Conservation (phyloP, 2,797 vertebrate genomes). For the Fistularia commersonii region DNA sequence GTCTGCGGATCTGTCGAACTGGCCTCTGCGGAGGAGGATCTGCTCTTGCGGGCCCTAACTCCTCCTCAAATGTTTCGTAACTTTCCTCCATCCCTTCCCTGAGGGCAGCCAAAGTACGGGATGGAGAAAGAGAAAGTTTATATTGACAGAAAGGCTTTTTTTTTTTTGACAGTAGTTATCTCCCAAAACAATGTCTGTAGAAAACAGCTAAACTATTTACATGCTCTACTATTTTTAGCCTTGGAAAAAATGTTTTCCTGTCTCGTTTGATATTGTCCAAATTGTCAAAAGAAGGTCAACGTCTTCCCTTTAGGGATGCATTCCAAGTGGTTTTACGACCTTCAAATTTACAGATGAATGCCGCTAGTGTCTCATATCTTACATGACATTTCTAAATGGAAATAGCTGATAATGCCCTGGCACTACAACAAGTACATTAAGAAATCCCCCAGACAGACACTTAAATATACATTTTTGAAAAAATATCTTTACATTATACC, state of each 20-base stretch:
- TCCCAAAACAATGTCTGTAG: constrained; percentile 4
- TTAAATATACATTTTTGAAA: neutral
- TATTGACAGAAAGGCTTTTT: neutral
- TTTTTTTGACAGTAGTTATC: constrained; percentile 2
- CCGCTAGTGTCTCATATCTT: constrained; percentile 41
- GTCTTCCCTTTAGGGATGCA: constrained; percentile 23
- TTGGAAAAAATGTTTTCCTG: no score
- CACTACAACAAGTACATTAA: constrained; percentile 65
- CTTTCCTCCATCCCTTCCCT: constrained; percentile 67
- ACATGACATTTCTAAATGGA: constrained; percentile 59
- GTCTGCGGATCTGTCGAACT: constrained; percentile 58
- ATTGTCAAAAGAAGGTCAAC: constrained; percentile 30
- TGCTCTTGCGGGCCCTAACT: constrained; percentile 62
- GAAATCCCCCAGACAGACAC: constrained; percentile 34
- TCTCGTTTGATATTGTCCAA: neutral
- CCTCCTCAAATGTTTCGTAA: constrained; percentile 77
- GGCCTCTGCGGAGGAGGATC: constrained; percentile 66
- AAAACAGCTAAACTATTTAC: no score
- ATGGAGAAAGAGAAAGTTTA: neutral
- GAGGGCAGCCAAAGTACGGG: constrained; percentile 1
- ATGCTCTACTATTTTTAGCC: no score
- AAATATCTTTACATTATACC: neutral
- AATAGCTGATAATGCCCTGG: constrained; percentile 51
- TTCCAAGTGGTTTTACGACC: constrained; percentile 33
- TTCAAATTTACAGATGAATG: constrained; percentile 54